Percentiles rank a stretch among this genome's conserved stretches.
These are phyloP conservation scores for Cephus cinctus DNA, from an alignment of 1,140 invertebrate species.

Conservation along the genomic window DNA sequence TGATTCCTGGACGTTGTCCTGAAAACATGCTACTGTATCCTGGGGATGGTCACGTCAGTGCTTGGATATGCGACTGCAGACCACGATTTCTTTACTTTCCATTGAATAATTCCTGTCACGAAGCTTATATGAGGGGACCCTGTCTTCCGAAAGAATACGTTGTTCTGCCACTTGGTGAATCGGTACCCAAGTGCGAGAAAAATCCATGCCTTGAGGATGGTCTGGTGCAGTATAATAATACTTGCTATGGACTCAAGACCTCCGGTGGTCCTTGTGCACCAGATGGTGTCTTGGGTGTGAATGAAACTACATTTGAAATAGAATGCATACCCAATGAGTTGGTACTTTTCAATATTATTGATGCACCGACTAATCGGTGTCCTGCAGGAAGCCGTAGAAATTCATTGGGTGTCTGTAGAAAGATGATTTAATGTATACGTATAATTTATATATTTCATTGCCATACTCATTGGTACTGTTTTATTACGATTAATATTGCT, in stretches of 20 bases:
- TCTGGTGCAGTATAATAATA: conserved; percentile 51
- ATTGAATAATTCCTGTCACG: conserved; percentile 59
- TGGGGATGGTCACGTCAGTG: conserved; percentile 56
- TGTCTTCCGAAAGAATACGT: conserved; percentile 59
- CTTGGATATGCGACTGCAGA: conserved; percentile 69
- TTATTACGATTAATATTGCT: too few relatives aligned
- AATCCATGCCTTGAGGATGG: conserved; percentile 61
- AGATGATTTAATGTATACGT: background rate
- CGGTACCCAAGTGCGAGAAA: conserved; percentile 58
- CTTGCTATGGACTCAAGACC: conserved; percentile 55
- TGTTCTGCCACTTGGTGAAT: conserved; percentile 53
- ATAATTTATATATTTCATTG: background rate
- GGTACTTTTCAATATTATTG: conserved; percentile 31
- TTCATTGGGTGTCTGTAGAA: conserved; percentile 32
- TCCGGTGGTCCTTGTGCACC: conserved; percentile 44
- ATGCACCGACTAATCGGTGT: conserved; percentile 28
- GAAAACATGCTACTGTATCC: conserved; percentile 65
- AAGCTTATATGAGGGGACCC: conserved; percentile 63
- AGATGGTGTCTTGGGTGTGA: conserved; percentile 26
- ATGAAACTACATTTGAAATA: conserved; percentile 38
- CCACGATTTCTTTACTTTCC: conserved; percentile 64
- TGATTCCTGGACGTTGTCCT: conserved; percentile 58
- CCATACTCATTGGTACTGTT: background rate
- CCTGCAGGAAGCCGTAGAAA: conserved; percentile 39
- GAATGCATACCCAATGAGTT: conserved; percentile 26